A percentile compares a stretch with the other conserved stretches of the same genome.
Conservation (phyloP, 2,113 vertebrate species). For the Toxostoma redivivum region DNA sequence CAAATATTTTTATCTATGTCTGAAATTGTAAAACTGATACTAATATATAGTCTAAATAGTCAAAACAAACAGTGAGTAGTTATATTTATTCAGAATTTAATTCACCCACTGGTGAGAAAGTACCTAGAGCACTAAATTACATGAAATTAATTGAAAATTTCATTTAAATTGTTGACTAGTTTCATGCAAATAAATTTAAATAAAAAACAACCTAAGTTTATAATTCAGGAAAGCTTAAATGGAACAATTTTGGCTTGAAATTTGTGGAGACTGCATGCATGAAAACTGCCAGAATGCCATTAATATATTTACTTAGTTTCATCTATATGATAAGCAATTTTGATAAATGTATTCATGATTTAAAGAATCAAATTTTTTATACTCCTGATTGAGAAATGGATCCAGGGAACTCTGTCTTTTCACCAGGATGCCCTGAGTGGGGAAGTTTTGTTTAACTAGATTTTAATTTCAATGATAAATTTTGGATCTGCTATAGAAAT, state of each 20-base stretch:
- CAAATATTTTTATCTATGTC: neutral
- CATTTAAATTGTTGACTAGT: neutral
- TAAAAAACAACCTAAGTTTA: neutral
- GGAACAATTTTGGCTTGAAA: neutral
- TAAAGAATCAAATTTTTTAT: neutral
- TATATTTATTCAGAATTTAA: neutral
- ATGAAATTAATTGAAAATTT: neutral
- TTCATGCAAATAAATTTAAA: neutral
- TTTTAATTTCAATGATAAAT: neutral
- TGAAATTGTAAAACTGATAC: neutral
- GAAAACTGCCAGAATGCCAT: neutral
- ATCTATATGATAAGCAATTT: neutral
- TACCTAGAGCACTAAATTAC: neutral
- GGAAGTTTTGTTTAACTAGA: neutral
- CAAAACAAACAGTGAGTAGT: neutral
- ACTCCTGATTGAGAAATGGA: neutral
- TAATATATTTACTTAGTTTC: neutral
- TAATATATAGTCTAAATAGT: neutral
- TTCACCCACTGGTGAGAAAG: neutral
- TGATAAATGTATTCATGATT: neutral
- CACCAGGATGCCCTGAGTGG: neutral
- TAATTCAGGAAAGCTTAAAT: neutral
- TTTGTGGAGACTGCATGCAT: neutral
- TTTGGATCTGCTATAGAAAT: neutral
- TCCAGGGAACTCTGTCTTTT: neutral